Conservation (phyloP, 2,888 invertebrate species). For the Napeogenes sylphis region DNA sequence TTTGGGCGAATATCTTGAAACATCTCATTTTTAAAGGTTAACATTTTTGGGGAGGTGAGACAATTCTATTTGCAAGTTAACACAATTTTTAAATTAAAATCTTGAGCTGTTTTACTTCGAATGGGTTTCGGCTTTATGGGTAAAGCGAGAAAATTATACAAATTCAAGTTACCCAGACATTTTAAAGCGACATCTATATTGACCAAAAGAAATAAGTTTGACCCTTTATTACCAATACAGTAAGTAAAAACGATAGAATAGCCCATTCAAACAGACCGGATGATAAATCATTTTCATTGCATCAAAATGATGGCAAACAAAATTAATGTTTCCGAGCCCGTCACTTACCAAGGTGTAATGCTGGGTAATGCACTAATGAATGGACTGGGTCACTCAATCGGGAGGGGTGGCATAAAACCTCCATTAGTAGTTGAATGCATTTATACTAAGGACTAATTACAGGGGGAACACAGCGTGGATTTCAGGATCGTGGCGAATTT, state of each 20-base stretch:
- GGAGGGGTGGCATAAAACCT: slow-evolving; percentile 42
- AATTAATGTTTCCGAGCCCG: slow-evolving; percentile 31
- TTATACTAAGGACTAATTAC: slow-evolving; percentile 48
- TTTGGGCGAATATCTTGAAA: slow-evolving; percentile 19
- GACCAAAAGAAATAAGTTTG: too few species aligned
- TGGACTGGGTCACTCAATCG: slow-evolving; percentile 39
- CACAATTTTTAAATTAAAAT: slow-evolving; percentile 21
- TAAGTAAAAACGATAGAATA: neutral
- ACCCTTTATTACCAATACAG: neutral
- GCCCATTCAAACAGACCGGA: slow-evolving; percentile 1
- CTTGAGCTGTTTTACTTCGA: slow-evolving; percentile 4
- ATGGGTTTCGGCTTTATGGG: neutral
- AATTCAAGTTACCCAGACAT: too few species aligned
- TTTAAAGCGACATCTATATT: too few species aligned
- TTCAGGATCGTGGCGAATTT: slow-evolving; percentile 29
- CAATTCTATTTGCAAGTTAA: slow-evolving; percentile 24
- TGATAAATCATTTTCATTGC: slow-evolving; percentile 14
- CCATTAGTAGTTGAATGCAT: slow-evolving; percentile 50
- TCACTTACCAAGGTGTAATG: slow-evolving; percentile 36
- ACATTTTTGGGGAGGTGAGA: slow-evolving; percentile 14
- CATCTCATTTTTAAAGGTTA: slow-evolving; percentile 25
- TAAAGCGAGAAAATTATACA: too few species aligned
- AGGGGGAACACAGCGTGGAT: slow-evolving; percentile 33
- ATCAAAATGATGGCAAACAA: slow-evolving; percentile 22
- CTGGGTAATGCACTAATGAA: slow-evolving; percentile 41